These are phyloP conservation scores for Catharus fuscescens DNA, from an alignment of 2,113 vertebrate species.

Conservation along the genomic window DNA sequence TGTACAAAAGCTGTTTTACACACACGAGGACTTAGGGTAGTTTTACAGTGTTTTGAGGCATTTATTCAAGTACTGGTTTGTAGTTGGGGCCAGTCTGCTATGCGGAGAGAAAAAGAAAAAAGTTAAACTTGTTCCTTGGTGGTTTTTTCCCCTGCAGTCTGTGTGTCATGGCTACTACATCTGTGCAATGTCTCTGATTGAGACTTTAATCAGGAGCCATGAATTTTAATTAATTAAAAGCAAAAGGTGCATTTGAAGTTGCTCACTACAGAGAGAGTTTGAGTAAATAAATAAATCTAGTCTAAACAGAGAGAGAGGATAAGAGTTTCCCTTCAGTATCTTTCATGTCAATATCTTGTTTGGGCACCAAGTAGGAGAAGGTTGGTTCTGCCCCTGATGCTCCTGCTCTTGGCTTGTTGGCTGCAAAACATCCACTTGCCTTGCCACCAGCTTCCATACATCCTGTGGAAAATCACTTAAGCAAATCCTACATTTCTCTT, in stretches of 20 bases:
- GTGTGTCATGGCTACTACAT: background rate
- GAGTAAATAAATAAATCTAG: background rate
- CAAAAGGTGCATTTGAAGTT: background rate
- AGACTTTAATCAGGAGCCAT: background rate
- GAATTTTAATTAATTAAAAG: conserved; percentile 3
- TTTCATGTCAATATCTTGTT: background rate
- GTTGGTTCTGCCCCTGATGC: background rate
- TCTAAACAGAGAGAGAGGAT: background rate
- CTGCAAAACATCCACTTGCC: background rate
- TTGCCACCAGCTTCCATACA: background rate
- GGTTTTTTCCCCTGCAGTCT: background rate
- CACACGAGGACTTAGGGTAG: background rate
- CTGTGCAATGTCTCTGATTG: background rate
- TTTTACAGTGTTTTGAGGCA: background rate
- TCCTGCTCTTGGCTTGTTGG: background rate
- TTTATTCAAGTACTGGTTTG: background rate
- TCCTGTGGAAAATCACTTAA: conserved; percentile 2
- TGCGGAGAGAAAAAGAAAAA: background rate
- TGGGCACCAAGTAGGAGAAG: accelerated
- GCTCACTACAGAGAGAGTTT: background rate
- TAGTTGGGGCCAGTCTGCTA: background rate
- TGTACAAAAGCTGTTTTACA: background rate
- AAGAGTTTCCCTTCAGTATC: background rate
- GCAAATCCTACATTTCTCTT: background rate
- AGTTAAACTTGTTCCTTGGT: background rate